Evolutionary conservation across 1,140 invertebrate genomes (phyloP), one percentile per base, ranked within the genome.

Genomic region (Pseudomyrmex gracilis): DNA sequence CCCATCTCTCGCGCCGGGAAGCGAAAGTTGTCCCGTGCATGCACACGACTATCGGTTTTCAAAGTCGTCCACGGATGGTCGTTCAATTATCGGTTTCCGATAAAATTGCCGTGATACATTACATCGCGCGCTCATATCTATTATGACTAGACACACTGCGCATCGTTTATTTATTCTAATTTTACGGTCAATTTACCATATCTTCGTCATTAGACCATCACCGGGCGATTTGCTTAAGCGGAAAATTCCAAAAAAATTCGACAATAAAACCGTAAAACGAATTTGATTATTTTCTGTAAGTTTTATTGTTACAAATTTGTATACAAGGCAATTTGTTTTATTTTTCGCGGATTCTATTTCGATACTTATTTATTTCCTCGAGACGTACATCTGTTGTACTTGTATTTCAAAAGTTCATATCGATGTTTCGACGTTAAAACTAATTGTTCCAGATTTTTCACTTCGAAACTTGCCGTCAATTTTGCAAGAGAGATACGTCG

Each of bases 21-120:
- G 53, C 76, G 76, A 80, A 71, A 80, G 66, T 80, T 71, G 76
- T 80, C 53, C 71, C 66, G 66, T 71, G 66, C 76, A 78, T 78
- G 76, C 64, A 34, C 5, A 22, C 76, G 53, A 55, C 47, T 71
- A 71, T 80, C 66, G 66, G 64, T 49, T 80, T 71, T 71, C 76
- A 68, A 80, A 80, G 76, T 80, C 66, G 43, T 80, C 76, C 34
- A 80, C 66, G 68, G 76, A 71, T 47, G 64, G 76, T 55, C 76
- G 76, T 80, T 80, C 76, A 80, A 80, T 80, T 80, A 80, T 80
- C 66, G 76, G 76, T 80, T 80, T 80, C 45, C 76, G 66, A 80
- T 80, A 80, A 80, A 80, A 80, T 80, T 71, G 53, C 76, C 24
- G 67, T 71, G 76, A 80, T 60, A 80, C 66, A 80, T 80, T 80